A percentile compares a stretch with the other conserved stretches of the same genome.
These are phyloP conservation scores for Morpho helenor DNA, from an alignment of 2,888 invertebrate species.

Conservation along the genomic window DNA sequence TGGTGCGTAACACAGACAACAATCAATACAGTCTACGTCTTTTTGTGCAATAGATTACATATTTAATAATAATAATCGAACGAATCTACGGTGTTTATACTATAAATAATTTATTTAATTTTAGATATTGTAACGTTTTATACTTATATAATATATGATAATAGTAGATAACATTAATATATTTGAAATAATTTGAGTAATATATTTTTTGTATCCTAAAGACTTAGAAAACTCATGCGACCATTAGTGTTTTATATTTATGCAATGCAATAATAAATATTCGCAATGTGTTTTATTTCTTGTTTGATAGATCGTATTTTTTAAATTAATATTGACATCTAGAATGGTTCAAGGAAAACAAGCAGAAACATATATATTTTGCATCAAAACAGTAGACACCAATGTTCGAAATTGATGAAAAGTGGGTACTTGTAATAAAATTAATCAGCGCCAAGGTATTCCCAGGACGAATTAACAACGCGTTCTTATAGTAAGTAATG, in stretches of 20 bases:
- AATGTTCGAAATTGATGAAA: too few relatives aligned
- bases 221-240: conserved; percentile 17
- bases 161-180: conserved; percentile 12
- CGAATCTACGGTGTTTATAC: conserved; percentile 24
- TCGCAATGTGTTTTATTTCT: too few relatives aligned
- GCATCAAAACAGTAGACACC: too few relatives aligned
- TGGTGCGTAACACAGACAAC: conserved; percentile 27
- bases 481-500: too few relatives aligned
- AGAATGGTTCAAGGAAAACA: too few relatives aligned
- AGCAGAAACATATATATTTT: too few relatives aligned
- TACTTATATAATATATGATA: conserved; percentile 7
- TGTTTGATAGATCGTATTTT: too few relatives aligned
- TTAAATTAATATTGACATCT: too few relatives aligned
- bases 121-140: conserved; percentile 9
- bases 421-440: too few relatives aligned
- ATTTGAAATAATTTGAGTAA: conserved; percentile 11
- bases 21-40: conserved; percentile 18
- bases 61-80: conserved; percentile 23
- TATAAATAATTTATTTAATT: conserved; percentile 17
- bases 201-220: conserved; percentile 8
- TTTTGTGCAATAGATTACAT: conserved; percentile 28
- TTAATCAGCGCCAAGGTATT: too few relatives aligned
- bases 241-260: conserved; percentile 19
- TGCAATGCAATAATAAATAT: too few relatives aligned
- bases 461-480: too few relatives aligned